Percentiles rank a stretch among this genome's conserved stretches.
These are phyloP conservation scores for Tetanocera ferruginea DNA, from an alignment of 2,888 invertebrate genomes.

Conservation along the genomic window DNA sequence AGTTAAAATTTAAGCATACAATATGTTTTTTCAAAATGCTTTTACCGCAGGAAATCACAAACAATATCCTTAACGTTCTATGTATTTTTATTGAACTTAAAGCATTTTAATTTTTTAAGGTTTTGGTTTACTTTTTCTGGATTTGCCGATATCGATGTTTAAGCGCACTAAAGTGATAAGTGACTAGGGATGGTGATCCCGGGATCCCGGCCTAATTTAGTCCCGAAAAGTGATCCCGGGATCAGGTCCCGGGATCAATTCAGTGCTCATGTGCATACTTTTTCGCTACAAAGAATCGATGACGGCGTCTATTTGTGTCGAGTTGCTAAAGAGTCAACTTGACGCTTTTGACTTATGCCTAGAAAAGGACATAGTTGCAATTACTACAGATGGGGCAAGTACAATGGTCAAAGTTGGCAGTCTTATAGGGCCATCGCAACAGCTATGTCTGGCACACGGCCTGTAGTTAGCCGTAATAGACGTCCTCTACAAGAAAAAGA, in stretches of 20 bases:
- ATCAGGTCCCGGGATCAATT: background rate
- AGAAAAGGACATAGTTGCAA: slow-evolving; percentile 23
- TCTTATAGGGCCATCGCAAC: slow-evolving; percentile 1
- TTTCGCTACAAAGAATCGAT: slow-evolving; percentile 24
- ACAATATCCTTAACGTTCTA: no score
- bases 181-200: no score
- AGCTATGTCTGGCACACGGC: slow-evolving; percentile 32
- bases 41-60: no score
- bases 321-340: background rate
- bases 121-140: no score
- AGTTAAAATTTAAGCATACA: no score
- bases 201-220: no score
- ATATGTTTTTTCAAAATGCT: no score
- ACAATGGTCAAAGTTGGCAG: slow-evolving; percentile 28
- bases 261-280: background rate
- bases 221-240: background rate
- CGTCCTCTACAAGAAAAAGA: slow-evolving; percentile 1
- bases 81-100: no score
- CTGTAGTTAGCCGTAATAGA: slow-evolving; percentile 27
- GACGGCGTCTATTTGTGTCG: slow-evolving; percentile 20
- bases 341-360: background rate
- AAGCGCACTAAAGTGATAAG: no score
- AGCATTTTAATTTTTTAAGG: no score
- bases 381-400: slow-evolving; percentile 33
- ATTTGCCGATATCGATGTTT: no score